phyloP scores from a whole-genome alignment of 30 jellyfish, hydroid and myxozoan species.

The Sanderia malayensis region DNA sequence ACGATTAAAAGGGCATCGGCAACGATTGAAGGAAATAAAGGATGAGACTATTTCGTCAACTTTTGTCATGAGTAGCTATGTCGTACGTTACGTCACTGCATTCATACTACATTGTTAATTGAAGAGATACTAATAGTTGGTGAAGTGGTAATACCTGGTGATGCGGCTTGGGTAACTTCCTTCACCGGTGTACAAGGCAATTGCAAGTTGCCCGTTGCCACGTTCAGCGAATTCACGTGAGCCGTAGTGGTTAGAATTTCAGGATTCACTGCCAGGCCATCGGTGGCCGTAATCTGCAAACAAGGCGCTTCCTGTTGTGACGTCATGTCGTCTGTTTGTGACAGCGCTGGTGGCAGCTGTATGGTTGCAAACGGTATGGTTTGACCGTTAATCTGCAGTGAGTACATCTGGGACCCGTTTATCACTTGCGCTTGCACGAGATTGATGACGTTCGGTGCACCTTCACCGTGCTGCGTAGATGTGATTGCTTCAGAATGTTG shows the following conservation, averaged over 20 bases:
- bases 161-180: not conserved
- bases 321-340: conserved; percentile 24
- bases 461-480: conserved; percentile 6
- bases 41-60: no score
- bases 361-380: conserved; percentile 83
- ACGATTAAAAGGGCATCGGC: no score
- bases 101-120: no score
- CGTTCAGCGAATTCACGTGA: not conserved
- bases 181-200: not conserved
- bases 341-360: conserved; percentile 60
- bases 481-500: conserved; percentile 3
- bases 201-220: not conserved
- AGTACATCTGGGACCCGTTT: conserved; percentile 78
- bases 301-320: conserved; percentile 2
- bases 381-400: conserved; percentile 84
- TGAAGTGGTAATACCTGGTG: no score
- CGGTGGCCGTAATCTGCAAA: not conserved
- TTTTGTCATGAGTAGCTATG: no score
- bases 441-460: conserved; percentile 24
- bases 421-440: conserved; percentile 49
- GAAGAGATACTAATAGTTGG: no score
- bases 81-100: no score
- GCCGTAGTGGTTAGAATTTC: not conserved
- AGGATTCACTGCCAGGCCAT: not conserved
- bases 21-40: no score